phyloP scores from a whole-genome alignment of 2,113 vertebrate species.

The Dromaius novaehollandiae region DNA sequence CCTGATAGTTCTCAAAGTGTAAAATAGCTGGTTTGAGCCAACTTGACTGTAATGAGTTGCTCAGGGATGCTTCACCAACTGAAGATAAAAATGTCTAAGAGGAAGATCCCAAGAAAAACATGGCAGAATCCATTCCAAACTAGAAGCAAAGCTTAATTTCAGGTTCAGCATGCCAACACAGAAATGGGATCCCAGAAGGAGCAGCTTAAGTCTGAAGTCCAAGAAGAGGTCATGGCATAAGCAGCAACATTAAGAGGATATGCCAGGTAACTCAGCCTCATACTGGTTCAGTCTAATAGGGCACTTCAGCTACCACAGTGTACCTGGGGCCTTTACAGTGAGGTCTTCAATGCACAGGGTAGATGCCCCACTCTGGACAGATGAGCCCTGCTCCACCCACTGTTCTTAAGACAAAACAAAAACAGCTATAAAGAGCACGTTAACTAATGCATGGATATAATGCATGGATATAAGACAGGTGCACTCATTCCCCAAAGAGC shows the following conservation, averaged over 20 bases:
- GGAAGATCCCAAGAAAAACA: too few species aligned
- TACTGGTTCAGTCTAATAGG: too few species aligned
- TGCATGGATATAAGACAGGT: not conserved
- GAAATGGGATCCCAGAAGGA: too few species aligned
- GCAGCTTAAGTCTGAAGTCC: not conserved
- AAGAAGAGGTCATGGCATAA: not conserved
- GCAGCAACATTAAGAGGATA: not conserved
- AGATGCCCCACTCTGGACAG: not conserved
- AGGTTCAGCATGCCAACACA: too few species aligned
- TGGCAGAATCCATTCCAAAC: not conserved
- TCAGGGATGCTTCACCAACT: too few species aligned
- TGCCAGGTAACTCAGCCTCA: too few species aligned
- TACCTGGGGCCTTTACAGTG: too few species aligned
- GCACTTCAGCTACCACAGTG: too few species aligned
- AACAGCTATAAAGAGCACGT: not conserved
- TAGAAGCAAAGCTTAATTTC: not conserved
- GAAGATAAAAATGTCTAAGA: too few species aligned
- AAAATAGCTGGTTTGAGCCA: too few species aligned
- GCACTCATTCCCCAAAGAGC: not conserved
- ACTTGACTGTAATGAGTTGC: too few species aligned
- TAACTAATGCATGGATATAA: not conserved
- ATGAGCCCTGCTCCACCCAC: not conserved
- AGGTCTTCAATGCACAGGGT: too few species aligned
- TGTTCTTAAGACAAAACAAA: not conserved
- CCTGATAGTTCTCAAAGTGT: not conserved